phyloP scores from a whole-genome alignment of 2,888 invertebrate genomes.

The Brachyopa scutellaris region DNA sequence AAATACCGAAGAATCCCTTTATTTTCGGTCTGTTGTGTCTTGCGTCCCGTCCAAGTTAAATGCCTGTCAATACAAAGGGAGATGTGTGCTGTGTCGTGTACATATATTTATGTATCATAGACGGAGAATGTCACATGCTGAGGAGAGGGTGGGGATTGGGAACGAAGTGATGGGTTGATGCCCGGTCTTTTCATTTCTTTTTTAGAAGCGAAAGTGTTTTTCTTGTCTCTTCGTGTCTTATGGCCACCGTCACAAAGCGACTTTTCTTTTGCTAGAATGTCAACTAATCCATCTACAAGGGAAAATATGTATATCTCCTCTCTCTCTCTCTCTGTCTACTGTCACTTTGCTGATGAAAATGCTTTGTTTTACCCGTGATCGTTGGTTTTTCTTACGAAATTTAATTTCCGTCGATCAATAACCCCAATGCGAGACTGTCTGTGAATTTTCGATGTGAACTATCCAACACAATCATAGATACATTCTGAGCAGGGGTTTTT shows the following conservation, averaged over 20 bases:
- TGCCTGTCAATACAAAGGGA: conserved; percentile 61
- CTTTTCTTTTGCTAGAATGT: conserved; percentile 63
- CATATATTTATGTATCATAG: conserved; percentile 30
- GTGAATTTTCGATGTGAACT: neutral
- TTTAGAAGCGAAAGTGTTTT: conserved; percentile 46
- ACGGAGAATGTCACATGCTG: conserved; percentile 53
- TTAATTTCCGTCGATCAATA: conserved; percentile 63
- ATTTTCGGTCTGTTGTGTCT: conserved; percentile 43
- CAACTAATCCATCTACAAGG: conserved; percentile 68
- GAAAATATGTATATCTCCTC: conserved; percentile 15
- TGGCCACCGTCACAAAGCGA: conserved; percentile 44
- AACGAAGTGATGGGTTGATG: conserved; percentile 7
- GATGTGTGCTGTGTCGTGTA: neutral
- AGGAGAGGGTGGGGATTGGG: conserved; percentile 1
- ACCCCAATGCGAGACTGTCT: conserved; percentile 38
- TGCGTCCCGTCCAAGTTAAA: conserved; percentile 46
- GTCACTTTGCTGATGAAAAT: conserved; percentile 37
- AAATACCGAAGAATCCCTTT: conserved; percentile 60
- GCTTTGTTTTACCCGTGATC: conserved; percentile 48
- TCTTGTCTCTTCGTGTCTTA: conserved; percentile 15
- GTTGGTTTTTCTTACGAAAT: conserved; percentile 46
- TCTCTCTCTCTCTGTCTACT: neutral
- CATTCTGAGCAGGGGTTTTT: neutral
- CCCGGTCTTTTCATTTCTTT: conserved; percentile 11
- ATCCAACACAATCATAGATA: conserved; percentile 7